Base-by-base conservation (phyloP, 2,888 invertebrate genomes). In the Cephus pygmeus region DNA sequence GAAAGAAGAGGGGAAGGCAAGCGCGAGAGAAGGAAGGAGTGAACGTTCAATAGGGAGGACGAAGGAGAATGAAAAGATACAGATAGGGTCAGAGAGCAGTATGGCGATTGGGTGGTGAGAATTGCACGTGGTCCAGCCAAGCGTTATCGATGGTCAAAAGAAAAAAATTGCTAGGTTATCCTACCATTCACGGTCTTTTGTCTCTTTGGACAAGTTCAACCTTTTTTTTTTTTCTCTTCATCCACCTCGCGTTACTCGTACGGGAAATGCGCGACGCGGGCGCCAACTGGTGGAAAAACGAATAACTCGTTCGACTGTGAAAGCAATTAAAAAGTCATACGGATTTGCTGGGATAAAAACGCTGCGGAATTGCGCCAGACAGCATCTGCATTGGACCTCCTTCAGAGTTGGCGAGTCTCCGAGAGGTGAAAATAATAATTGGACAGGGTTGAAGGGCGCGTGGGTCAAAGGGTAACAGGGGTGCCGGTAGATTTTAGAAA, bases 201-300 rank as follows among this genome's bases (percentile, higher is more conserved):
- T 23, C 56, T 56, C 56, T 56, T 23, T 1, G 0, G 9, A 23
- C 56, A 56, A 56, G 6, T 15, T 40, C 40, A 15, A 56, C 1
- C 23, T 15, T 23, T 23, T 56, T 31, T 31, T 33, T 23, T 56
- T 56, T 6, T 6, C 15, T 23, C 9, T 6, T 56, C 23, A 0
- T 23, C 56, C 56, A 9, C 23, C 56, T 40, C 40, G 15, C 15
- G 40, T 40, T 56, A 56, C 56, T 23, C 56, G 56, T 56, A 56
- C 56, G 23, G 56, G 23, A 56, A 23, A 56, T 56, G 56, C 9
- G 15, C 56, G 56, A 23, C 23, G 23, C 56, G 56, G 23, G 56
- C 56, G 56, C 9, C 15, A 40, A 75, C 73, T 75, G 71, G 33
- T 40, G 75, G 69, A 75, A 71, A 75, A 77, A 75, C 75, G 75